These are phyloP conservation scores for Spondyliosoma cantharus DNA, from an alignment of 2,797 vertebrate genomes.

Conservation along the genomic window DNA sequence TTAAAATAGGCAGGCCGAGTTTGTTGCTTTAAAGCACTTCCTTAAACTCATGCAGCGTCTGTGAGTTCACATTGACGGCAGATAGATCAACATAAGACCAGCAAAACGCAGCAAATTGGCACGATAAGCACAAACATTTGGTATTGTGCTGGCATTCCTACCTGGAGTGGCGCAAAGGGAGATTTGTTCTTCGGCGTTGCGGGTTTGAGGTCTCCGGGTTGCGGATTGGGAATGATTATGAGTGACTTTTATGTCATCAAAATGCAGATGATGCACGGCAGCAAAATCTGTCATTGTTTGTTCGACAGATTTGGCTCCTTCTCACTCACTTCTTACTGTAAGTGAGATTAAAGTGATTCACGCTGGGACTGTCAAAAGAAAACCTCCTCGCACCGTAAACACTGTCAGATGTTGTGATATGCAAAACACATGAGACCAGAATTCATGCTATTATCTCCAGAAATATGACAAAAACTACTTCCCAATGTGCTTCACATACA, in stretches of 20 bases:
- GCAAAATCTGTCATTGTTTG: constrained; percentile 29
- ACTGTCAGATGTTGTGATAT: constrained; percentile 4
- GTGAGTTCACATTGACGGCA: not conserved
- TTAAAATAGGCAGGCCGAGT: constrained; percentile 4
- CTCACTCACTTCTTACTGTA: not conserved
- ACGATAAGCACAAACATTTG: not conserved
- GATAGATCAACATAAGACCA: not conserved
- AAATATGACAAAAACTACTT: not conserved
- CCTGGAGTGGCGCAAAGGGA: constrained; percentile 25
- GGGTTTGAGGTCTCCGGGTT: constrained; percentile 35
- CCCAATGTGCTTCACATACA: not conserved
- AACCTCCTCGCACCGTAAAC: constrained; percentile 11
- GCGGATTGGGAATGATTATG: constrained; percentile 26
- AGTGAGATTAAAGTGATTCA: constrained; percentile 19
- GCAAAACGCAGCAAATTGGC: constrained; percentile 2
- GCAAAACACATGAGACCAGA: not conserved
- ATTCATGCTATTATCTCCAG: not conserved
- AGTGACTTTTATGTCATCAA: constrained; percentile 25
- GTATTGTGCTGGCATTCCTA: constrained; percentile 21
- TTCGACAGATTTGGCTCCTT: constrained; percentile 8
- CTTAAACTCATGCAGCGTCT: constrained; percentile 26
- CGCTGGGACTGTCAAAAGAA: not conserved
- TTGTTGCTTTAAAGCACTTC: constrained; percentile 2
- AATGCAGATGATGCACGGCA: constrained; percentile 48
- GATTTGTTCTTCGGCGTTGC: constrained; percentile 35